Conservation (phyloP, 2,113 vertebrate species). For the Scalopus aquaticus region DNA sequence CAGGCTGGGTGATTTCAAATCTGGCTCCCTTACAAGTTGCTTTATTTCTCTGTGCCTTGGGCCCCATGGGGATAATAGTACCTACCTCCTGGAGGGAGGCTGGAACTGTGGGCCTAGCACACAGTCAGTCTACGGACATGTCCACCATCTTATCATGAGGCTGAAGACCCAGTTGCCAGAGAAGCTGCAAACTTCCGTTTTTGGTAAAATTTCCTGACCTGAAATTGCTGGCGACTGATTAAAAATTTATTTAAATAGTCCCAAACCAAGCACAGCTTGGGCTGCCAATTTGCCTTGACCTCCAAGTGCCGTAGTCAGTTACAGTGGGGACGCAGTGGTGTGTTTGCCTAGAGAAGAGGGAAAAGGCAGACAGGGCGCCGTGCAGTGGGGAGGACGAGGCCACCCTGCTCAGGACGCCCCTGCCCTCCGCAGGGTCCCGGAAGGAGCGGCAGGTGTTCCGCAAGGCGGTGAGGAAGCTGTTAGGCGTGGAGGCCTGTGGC, state of each 20-base stretch:
- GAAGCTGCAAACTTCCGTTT: background rate
- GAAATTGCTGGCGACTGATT: background rate
- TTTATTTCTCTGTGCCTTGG: background rate
- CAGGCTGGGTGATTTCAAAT: background rate
- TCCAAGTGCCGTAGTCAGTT: fast-evolving
- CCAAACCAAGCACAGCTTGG: background rate
- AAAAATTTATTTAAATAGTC: background rate
- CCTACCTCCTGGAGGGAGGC: background rate
- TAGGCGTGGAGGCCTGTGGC: constrained; percentile 59
- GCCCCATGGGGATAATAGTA: background rate
- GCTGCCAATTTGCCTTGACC: background rate
- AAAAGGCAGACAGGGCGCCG: background rate
- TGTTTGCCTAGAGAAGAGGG: background rate
- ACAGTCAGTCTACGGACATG: background rate
- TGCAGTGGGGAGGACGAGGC: fast-evolving
- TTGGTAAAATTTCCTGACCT: background rate
- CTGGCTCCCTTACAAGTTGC: background rate
- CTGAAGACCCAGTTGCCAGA: background rate
- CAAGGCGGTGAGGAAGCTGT: constrained; percentile 82
- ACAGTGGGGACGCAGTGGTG: background rate
- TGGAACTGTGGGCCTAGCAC: background rate
- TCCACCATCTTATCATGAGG: background rate
- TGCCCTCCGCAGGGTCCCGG: constrained; percentile 77
- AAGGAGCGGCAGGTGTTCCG: constrained; percentile 84
- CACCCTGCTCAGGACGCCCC: fast-evolving